Conservation (phyloP, 2,888 invertebrate species). For the Caprella mutica region DNA sequence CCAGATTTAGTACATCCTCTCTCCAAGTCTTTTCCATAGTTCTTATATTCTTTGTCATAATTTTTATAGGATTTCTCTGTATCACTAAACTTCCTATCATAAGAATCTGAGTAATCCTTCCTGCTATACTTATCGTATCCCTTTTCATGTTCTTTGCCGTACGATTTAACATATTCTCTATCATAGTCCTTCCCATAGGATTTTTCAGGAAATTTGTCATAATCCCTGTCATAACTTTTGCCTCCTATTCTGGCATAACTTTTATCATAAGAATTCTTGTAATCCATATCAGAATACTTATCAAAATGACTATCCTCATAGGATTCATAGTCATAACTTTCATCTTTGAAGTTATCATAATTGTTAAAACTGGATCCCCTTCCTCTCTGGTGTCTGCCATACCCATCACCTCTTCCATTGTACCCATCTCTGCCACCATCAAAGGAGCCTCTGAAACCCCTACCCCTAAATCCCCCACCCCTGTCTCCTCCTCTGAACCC, state of each 20-base stretch:
- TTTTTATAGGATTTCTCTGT: background rate
- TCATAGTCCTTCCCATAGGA: constrained; percentile 28
- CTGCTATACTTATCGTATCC: constrained; percentile 1
- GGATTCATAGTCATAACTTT: constrained; percentile 20
- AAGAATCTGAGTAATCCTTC: background rate
- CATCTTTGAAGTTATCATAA: background rate
- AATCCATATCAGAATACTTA: background rate
- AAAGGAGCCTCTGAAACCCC: background rate
- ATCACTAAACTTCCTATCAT: too few species aligned
- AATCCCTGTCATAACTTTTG: constrained; percentile 2
- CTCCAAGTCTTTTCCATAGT: too few species aligned
- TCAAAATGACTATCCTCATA: constrained; percentile 25
- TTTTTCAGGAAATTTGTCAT: constrained; percentile 17
- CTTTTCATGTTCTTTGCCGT: constrained; percentile 2
- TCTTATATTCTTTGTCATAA: constrained; percentile 12
- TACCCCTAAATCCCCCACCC: constrained; percentile 5
- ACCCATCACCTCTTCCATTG: constrained; percentile 25
- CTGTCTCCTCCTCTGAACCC: constrained; percentile 16
- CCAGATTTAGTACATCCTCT: too few species aligned
- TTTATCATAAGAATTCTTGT: background rate
- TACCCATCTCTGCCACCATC: constrained; percentile 12
- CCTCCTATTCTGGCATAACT: background rate
- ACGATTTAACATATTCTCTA: background rate
- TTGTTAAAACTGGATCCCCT: constrained; percentile 20
- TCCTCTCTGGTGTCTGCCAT: constrained; percentile 22